A percentile compares a stretch with the other conserved stretches of the same genome.
Evolutionary conservation across 2,797 vertebrate genomes (phyloP).

Genomic region (Gymnodraco acuticeps): DNA sequence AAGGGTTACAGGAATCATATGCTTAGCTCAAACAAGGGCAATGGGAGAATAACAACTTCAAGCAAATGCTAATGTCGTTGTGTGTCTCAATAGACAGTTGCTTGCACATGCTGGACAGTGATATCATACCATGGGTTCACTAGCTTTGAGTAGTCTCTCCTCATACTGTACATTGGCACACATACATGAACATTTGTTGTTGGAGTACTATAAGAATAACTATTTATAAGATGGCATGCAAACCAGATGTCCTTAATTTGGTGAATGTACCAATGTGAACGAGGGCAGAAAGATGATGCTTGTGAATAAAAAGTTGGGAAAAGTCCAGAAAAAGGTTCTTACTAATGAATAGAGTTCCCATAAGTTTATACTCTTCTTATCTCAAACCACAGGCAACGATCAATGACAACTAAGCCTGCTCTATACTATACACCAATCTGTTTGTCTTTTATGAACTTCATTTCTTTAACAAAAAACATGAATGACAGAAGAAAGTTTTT

Average conservation of each 20-base stretch:
- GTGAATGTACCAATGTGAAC: not conserved
- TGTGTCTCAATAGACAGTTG: not conserved
- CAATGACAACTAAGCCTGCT: not conserved
- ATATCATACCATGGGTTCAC: not conserved
- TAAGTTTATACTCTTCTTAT: conserved; percentile 27
- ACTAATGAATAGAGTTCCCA: conserved; percentile 17
- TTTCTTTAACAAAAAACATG: not conserved
- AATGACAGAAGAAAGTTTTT: not conserved
- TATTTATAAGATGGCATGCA: no score
- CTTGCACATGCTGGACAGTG: not conserved
- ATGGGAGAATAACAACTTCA: not conserved
- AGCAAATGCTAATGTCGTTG: not conserved
- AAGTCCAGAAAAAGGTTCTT: conserved; percentile 2
- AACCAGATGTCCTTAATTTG: not conserved
- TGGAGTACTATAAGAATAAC: no score
- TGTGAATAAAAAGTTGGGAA: not conserved
- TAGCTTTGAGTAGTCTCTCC: not conserved
- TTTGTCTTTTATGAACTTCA: not conserved
- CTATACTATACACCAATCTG: not conserved
- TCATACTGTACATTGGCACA: no score
- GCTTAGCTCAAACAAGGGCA: not conserved
- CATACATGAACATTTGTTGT: no score
- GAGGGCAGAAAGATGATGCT: not conserved
- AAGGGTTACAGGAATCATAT: not conserved
- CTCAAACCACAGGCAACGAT: conserved; percentile 19